These are phyloP conservation scores for Cromileptes altivelis DNA, from an alignment of 2,113 vertebrate species.

Conservation along the genomic window DNA sequence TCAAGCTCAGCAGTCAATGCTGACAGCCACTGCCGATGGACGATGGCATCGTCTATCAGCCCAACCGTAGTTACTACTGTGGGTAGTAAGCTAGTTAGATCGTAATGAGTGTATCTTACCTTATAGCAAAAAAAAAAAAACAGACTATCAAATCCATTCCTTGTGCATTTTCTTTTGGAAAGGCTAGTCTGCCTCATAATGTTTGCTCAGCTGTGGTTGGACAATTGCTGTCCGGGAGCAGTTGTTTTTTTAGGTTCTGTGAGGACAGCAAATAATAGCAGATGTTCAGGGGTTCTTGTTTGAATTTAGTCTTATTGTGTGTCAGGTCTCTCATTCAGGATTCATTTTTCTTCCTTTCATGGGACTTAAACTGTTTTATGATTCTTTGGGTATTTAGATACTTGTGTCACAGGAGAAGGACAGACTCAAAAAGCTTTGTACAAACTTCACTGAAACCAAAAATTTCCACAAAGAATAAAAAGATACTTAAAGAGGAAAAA, in stretches of 20 bases:
- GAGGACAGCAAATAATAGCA: background rate
- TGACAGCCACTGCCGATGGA: too few relatives aligned
- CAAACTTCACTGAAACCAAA: background rate
- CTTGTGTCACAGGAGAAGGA: slow-evolving; percentile 3
- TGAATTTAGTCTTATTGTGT: background rate
- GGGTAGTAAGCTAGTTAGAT: too few relatives aligned
- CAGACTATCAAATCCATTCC: too few relatives aligned
- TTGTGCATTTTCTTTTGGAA: too few relatives aligned
- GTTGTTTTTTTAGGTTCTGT: background rate
- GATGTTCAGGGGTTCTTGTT: background rate
- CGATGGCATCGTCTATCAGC: too few relatives aligned
- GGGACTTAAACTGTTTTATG: background rate
- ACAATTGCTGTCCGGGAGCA: background rate
- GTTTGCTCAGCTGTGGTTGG: too few relatives aligned
- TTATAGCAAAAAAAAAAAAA: too few relatives aligned
- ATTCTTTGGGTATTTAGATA: background rate
- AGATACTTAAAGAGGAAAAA: background rate
- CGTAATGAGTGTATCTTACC: too few relatives aligned
- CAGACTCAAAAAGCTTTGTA: background rate
- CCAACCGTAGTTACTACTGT: too few relatives aligned
- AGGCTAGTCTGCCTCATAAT: too few relatives aligned
- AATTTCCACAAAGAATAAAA: background rate
- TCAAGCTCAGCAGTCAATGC: too few relatives aligned
- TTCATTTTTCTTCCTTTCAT: background rate
- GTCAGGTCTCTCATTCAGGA: background rate